Base-by-base conservation (phyloP, 1,140 invertebrate genomes). In the Neuroterus valhalla region DNA sequence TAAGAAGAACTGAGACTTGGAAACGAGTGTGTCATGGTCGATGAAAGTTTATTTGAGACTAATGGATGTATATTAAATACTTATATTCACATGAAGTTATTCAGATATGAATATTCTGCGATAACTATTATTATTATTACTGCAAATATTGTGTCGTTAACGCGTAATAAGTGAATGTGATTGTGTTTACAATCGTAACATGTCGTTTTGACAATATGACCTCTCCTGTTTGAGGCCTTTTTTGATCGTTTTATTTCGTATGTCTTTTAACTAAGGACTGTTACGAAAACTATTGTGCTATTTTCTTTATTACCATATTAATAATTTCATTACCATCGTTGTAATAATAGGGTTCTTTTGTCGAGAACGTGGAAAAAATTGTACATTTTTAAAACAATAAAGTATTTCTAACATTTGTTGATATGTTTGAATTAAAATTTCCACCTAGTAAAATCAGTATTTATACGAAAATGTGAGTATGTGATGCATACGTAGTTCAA, bases 91-190 rank as follows among this genome's bases (percentile, higher is more conserved):
- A 75, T 76, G 69, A 76, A 75, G 77, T 26, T 62, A 31, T 62
- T 21, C 31, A 38, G 10, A 38, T 38, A 15, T 31, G 26, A 62
- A 1, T 68, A 74, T 74, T 77, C 46, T 74, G 74, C 43, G 15
- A 46, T 52, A 66, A 48, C 50, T 75, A 70, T 75, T 31, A 38
- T 38, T 8, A 38, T 38, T 80, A 79, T 71, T 72, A 78, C 81
- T 71, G 19, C 68, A 68, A 48, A 71, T 68, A 71, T 75, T 72
- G 71, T 76, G 78, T 72, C 76, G 81, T 83, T 84, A 82, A 82
- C 76, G 62, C 82, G 78, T 80, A 80, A 78, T 74, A 79, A 75
- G 45, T 67, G 50, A 74, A 72, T 15, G 10, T 62, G 48, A 68
- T 38, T 70, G 44, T 71, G 70, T 71, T 68, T 42, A 68, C 14